Evolutionary conservation across 2,113 vertebrate species (phyloP).

Genomic region (Poeciliopsis retropinna): DNA sequence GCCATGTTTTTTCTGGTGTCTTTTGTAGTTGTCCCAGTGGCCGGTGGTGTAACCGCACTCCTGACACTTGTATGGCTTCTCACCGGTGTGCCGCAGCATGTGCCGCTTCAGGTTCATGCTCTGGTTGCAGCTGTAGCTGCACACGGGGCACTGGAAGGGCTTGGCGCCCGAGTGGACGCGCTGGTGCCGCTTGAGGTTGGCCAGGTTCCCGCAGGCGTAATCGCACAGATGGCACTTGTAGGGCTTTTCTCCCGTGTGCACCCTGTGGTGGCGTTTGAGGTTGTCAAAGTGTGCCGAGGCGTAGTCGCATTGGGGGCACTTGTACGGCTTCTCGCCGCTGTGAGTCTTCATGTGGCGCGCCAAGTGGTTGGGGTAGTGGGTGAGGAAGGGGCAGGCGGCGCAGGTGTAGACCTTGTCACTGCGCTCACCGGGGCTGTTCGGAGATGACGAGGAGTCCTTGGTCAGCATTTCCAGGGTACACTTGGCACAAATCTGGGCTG

Average conservation of each 20-base stretch:
- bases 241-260: constrained; percentile 92
- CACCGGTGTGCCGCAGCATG: constrained; percentile 95
- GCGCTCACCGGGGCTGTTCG: constrained; percentile 74
- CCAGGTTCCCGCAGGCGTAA: constrained; percentile 96
- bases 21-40: constrained; percentile 99
- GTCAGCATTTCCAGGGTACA: constrained; percentile 88
- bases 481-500: constrained; percentile 87
- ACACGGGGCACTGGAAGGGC: constrained; percentile 93
- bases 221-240: constrained; percentile 93
- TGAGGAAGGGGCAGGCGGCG: constrained; percentile 92
- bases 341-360: constrained; percentile 98
- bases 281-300: constrained; percentile 97
- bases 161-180: constrained; percentile 96
- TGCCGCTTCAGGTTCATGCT: constrained; percentile 99
- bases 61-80: constrained; percentile 94
- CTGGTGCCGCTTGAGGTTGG: constrained; percentile 96
- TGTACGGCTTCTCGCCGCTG: constrained; percentile 97
- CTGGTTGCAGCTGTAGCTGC: constrained; percentile 98
- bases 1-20: constrained; percentile 96
- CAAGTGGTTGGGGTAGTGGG: constrained; percentile 97
- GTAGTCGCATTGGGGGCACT: constrained; percentile 93
- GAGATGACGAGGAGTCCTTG: constrained; percentile 74
- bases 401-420: constrained; percentile 91
- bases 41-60: constrained; percentile 95
- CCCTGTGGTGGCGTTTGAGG: constrained; percentile 95